Percentiles rank a stretch among this genome's conserved stretches.
Conservation (phyloP, 2,797 vertebrate genomes). For the Alfaro cultratus region DNA sequence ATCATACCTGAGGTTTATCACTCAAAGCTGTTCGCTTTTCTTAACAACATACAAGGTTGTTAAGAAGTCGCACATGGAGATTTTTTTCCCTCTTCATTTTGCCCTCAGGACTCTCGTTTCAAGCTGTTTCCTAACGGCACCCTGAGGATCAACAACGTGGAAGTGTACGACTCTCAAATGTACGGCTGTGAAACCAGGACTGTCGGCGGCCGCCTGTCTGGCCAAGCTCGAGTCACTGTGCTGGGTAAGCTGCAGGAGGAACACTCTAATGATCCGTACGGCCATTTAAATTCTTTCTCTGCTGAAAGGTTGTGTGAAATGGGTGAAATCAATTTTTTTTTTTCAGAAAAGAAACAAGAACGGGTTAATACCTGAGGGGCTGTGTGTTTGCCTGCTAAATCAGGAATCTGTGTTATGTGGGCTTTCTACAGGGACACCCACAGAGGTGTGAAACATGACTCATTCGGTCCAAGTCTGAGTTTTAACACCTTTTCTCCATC, state of each 20-base stretch:
- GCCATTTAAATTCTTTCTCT: constrained; percentile 1
- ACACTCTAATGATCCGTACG: background rate
- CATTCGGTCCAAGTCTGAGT: constrained; percentile 21
- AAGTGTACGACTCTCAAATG: constrained; percentile 91
- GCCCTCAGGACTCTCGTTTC: constrained; percentile 86
- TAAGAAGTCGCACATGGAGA: background rate
- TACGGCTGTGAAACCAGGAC: constrained; percentile 91
- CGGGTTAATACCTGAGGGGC: constrained; percentile 25
- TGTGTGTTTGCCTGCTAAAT: constrained; percentile 38
- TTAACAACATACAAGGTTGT: no score
- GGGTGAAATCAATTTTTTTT: constrained; percentile 15
- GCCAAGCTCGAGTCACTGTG: constrained; percentile 86
- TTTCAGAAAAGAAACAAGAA: constrained; percentile 19
- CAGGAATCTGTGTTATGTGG: constrained; percentile 21
- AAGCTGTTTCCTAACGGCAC: constrained; percentile 91
- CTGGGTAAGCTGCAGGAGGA: constrained; percentile 81
- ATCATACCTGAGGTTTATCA: constrained; percentile 85
- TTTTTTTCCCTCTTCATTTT: background rate
- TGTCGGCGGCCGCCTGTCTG: constrained; percentile 82
- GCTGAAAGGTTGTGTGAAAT: constrained; percentile 8
- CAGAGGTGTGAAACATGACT: constrained; percentile 54
- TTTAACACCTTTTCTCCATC: constrained; percentile 30
- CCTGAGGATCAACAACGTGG: constrained; percentile 92
- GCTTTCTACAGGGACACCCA: constrained; percentile 51
- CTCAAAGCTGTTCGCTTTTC: background rate